Percentiles rank a stretch among this genome's conserved stretches.
Conservation (phyloP, 2,888 invertebrate species). For the Drosophila meridiana region DNA sequence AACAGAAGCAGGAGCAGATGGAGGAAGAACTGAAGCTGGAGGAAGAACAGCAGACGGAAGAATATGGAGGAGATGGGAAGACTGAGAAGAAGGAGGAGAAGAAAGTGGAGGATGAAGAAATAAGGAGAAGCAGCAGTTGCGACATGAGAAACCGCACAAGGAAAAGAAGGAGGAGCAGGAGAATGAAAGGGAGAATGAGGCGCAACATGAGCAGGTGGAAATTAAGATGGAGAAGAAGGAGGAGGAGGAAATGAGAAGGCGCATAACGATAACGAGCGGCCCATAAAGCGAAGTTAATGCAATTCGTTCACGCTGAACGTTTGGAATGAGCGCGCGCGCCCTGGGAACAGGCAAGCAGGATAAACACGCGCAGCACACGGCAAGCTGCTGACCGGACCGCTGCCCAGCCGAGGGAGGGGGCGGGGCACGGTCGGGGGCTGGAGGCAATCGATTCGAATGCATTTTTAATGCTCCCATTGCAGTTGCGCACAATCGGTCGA, state of each 20-base stretch:
- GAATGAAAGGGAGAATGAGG: not conserved
- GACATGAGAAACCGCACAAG: not conserved
- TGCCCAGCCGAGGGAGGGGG: not conserved
- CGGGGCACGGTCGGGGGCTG: not conserved
- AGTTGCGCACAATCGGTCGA: conserved; percentile 2
- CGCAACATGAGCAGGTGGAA: not conserved
- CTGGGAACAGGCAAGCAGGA: conserved; percentile 17
- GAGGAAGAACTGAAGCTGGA: not conserved
- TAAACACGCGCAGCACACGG: conserved; percentile 10
- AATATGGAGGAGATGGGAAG: not conserved
- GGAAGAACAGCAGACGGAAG: not conserved
- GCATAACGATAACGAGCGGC: not conserved
- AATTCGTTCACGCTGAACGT: conserved; percentile 25
- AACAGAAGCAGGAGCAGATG: not conserved
- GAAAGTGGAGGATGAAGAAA: not conserved
- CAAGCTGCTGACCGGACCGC: conserved; percentile 11
- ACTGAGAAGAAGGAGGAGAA: not conserved
- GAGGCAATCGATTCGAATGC: conserved; percentile 58
- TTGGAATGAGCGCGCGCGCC: conserved; percentile 13
- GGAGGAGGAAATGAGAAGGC: not conserved
- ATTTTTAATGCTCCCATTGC: conserved; percentile 51
- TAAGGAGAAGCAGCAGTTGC: not conserved
- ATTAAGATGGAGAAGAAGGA: not conserved
- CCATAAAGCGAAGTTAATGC: conserved; percentile 5
- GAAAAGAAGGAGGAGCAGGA: not conserved